Evolutionary conservation across 2,797 vertebrate species (phyloP).

Genomic region (Channa striata): DNA sequence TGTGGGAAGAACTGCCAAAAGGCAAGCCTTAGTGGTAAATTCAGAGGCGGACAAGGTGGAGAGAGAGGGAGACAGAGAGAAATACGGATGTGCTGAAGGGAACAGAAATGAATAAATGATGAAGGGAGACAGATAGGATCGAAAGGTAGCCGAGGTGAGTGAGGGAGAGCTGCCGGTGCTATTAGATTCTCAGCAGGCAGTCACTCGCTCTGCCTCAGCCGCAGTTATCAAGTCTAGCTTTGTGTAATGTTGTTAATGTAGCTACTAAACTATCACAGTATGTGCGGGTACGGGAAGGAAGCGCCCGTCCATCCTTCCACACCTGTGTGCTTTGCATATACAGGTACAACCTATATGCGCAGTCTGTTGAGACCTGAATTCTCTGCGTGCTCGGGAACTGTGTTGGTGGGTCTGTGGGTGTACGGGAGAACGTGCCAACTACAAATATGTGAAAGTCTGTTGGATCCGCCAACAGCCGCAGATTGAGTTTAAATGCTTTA

Average conservation of each 20-base stretch:
- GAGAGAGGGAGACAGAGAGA: conserved; percentile 53
- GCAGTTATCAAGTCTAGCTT: conserved; percentile 53
- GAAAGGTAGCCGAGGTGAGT: conserved; percentile 72
- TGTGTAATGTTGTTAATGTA: conserved; percentile 42
- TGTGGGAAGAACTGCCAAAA: conserved; percentile 62
- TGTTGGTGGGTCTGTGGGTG: conserved; percentile 26
- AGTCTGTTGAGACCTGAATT: conserved; percentile 23
- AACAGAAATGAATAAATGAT: conserved; percentile 78
- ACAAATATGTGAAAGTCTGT: conserved; percentile 25
- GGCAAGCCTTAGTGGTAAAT: conserved; percentile 66
- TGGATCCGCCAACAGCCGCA: conserved; percentile 34
- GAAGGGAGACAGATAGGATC: conserved; percentile 65
- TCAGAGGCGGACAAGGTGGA: conserved; percentile 57
- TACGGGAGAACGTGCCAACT: conserved; percentile 36
- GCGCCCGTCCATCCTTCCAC: conserved; percentile 26
- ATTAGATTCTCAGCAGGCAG: conserved; percentile 67
- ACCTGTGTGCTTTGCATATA: conserved; percentile 30
- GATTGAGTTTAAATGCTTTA: conserved; percentile 33
- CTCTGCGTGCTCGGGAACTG: neutral
- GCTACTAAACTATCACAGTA: conserved; percentile 48
- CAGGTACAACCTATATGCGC: conserved; percentile 4
- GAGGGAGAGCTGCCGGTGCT: conserved; percentile 67
- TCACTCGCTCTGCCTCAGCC: conserved; percentile 36
- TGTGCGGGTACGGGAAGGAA: conserved; percentile 20
- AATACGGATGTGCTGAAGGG: conserved; percentile 66